phyloP scores from a whole-genome alignment of 2,888 invertebrate genomes.

The Apodemia zela region DNA sequence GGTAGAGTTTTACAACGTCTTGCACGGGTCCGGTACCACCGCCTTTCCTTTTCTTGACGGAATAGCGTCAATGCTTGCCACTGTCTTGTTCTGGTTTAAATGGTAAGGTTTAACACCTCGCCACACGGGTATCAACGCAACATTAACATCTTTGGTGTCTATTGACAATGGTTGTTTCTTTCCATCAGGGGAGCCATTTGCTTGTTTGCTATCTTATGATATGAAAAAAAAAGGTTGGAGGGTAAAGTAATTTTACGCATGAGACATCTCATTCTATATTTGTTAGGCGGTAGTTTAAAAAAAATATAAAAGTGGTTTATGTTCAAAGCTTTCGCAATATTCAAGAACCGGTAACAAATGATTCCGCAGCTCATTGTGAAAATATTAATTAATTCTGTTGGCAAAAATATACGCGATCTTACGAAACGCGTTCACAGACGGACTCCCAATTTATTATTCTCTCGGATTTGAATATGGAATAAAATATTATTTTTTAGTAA shows the following conservation, averaged over 20 bases:
- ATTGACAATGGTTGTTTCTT: too few species aligned
- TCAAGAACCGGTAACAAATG: conserved; percentile 48
- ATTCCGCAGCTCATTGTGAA: conserved; percentile 48
- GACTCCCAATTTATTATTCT: conserved; percentile 1
- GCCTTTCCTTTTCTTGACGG: background rate
- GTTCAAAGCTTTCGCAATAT: conserved; percentile 32
- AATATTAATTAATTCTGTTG: conserved; percentile 57
- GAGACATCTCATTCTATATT: too few species aligned
- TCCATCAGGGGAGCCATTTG: background rate
- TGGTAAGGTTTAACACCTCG: too few species aligned
- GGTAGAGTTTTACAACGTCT: too few species aligned
- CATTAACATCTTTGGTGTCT: too few species aligned
- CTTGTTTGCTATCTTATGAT: too few species aligned
- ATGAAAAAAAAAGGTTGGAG: too few species aligned
- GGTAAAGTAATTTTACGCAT: too few species aligned
- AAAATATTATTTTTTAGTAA: background rate
- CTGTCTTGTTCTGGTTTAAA: too few species aligned
- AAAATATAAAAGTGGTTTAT: conserved; percentile 23
- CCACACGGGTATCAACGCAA: too few species aligned
- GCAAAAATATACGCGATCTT: conserved; percentile 38
- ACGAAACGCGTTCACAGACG: conserved; percentile 1
- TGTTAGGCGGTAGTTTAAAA: background rate
- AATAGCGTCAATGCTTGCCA: too few species aligned
- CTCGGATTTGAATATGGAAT: conserved; percentile 5
- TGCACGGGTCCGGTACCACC: too few species aligned